Evolutionary conservation across 2,888 invertebrate genomes (phyloP).

Genomic region (Lepidonotus clava): DNA sequence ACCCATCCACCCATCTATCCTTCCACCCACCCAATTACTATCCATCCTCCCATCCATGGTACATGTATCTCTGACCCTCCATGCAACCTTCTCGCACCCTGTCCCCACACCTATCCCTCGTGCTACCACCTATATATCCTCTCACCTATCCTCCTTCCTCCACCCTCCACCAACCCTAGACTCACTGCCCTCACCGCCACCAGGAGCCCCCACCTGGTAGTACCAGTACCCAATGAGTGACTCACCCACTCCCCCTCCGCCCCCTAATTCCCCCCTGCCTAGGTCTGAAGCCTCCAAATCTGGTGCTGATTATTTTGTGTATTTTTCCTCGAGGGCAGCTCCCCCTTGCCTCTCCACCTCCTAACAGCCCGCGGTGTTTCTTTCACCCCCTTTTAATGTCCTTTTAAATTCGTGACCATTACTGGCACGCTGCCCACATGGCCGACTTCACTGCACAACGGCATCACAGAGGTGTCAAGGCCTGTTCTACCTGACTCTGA

Average conservation of each 20-base stretch:
- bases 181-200: background rate
- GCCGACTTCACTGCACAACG: background rate
- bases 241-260: background rate
- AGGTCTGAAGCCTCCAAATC: background rate
- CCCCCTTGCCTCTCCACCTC: background rate
- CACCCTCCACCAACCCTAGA: too few relatives aligned
- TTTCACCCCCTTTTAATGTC: background rate
- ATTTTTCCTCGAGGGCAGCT: background rate
- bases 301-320: constrained; percentile 23
- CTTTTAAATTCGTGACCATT: background rate
- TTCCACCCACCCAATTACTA: too few relatives aligned
- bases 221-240: too few relatives aligned
- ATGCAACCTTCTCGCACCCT: too few relatives aligned
- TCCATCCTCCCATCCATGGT: too few relatives aligned
- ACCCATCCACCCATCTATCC: too few relatives aligned
- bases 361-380: background rate
- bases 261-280: background rate
- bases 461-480: background rate
- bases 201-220: too few relatives aligned
- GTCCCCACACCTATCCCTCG: too few relatives aligned
- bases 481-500: background rate
- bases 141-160: too few relatives aligned
- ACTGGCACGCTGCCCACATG: background rate
- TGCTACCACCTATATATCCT: too few relatives aligned
- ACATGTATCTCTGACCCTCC: too few relatives aligned